These are phyloP conservation scores for Aselliscus stoliczkanus DNA, from an alignment of 2,797 vertebrate species.

Conservation along the genomic window DNA sequence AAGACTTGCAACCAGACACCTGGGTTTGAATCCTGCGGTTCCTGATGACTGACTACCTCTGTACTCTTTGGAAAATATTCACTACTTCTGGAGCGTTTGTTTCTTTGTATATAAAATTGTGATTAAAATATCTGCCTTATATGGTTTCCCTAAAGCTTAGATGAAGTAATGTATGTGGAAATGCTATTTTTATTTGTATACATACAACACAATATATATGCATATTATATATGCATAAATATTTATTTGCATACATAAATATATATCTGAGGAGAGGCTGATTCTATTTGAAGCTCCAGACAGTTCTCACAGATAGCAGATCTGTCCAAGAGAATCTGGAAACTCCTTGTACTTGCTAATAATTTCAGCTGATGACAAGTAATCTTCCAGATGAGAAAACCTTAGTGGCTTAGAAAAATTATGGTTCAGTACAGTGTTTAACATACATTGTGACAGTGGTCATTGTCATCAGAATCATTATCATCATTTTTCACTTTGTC, in stretches of 20 bases:
- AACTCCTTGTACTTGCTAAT: background rate
- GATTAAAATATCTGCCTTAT: background rate
- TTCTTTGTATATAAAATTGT: background rate
- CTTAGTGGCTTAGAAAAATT: background rate
- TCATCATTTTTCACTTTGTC: background rate
- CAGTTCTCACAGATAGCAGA: background rate
- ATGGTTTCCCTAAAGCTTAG: background rate
- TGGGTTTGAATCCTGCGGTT: background rate
- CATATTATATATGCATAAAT: background rate
- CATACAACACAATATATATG: background rate
- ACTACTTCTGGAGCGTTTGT: background rate
- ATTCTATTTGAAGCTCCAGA: background rate
- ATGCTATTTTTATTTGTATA: background rate
- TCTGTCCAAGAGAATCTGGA: background rate
- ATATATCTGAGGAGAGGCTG: background rate
- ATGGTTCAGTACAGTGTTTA: background rate
- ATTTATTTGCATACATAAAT: background rate
- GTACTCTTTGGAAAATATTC: background rate
- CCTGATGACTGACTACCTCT: background rate
- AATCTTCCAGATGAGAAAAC: background rate
- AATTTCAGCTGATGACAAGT: background rate
- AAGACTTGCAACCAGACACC: background rate
- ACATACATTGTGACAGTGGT: background rate
- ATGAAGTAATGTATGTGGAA: background rate
- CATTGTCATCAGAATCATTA: background rate